Evolutionary conservation across 2,113 vertebrate genomes (phyloP), one percentile per base, ranked within the genome.

Genomic region (Oncorhynchus mykiss): DNA sequence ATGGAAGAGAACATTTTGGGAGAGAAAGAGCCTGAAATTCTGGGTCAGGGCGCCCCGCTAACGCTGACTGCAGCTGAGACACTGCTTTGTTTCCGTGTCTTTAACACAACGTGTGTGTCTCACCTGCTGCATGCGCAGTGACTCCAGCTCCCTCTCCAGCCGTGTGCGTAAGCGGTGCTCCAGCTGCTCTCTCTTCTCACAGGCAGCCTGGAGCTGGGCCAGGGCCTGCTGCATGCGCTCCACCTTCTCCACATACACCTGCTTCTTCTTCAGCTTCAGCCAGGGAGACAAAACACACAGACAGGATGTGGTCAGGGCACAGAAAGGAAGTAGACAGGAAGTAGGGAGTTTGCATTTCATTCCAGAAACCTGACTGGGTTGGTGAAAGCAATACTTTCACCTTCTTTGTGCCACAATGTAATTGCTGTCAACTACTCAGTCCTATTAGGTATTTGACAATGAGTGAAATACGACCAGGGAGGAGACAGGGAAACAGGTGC

Each of bases 241-340:
- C 85, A 99, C 98, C 85, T 99, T 99, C 88, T 99, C 97, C 0
- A 99, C 98, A 0, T 99, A 99, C n/a, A 99, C 96, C 88, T 99
- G 98, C 92, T 99, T 99, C 91, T 98, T 99, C 80, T 99, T 99
- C 77, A 99, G 92, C 98, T 99, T 45, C 67, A 71, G 51, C 6
- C 7, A 57, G 34, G 34, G 12, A 70, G 59, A 83, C 73, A 80
- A 73, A 49, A 79, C 62, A 79, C 54, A 77, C 34, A 81, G 12
- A 59, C 77, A 82, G 39, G 39, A 45, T 45, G 39, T 45, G 39
- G 39, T 45, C 59, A 73, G 5, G 7, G 11, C 20, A 64, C 60
- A 24, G n/a, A 64, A 25, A 11, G 4, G 20, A 64, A 64, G 22
- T 18, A n/a, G 39, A 45, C 9, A 45, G 11, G 5, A 22, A 64